Percentiles rank a stretch among this genome's conserved stretches.
phyloP scores from a whole-genome alignment of 2,797 vertebrate species.

The Lepus townsendii region DNA sequence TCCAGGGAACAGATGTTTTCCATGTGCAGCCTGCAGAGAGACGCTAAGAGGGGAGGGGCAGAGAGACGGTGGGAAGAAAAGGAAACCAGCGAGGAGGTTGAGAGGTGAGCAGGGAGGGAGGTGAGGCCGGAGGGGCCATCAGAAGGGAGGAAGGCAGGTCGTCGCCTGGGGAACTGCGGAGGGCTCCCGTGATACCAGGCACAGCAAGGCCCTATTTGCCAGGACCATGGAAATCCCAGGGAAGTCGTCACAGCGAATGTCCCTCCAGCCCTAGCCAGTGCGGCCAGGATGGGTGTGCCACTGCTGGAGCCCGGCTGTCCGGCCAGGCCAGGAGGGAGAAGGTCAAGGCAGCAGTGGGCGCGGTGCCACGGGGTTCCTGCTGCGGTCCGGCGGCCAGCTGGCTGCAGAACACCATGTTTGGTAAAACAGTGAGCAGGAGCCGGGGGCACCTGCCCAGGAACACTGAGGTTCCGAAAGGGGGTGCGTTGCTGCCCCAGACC shows the following conservation, averaged over 20 bases:
- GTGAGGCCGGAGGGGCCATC: neutral
- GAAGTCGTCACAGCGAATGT: neutral
- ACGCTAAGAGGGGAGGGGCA: constrained; percentile 16
- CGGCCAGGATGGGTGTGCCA: neutral
- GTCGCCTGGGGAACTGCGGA: neutral
- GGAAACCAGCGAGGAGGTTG: constrained; percentile 5
- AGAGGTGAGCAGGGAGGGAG: neutral
- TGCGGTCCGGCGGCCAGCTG: neutral
- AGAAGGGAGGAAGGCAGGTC: neutral
- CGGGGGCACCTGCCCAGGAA: neutral
- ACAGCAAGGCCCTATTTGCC: neutral
- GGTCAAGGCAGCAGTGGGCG: neutral
- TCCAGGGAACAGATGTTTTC: constrained; percentile 89
- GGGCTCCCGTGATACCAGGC: neutral
- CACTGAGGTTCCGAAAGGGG: neutral
- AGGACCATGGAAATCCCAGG: neutral
- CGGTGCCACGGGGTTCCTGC: neutral
- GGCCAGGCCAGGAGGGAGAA: neutral
- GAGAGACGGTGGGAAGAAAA: constrained; percentile 7
- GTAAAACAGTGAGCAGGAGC: constrained; percentile 56
- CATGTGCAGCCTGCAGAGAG: constrained; percentile 80
- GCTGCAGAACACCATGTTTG: constrained; percentile 64
- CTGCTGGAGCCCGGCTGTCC: neutral
- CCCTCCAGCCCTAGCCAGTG: neutral
- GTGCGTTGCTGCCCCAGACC: neutral